A percentile compares a stretch with the other conserved stretches of the same genome.
Conservation (phyloP, 2,113 vertebrate genomes). For the Hippolais icterina region DNA sequence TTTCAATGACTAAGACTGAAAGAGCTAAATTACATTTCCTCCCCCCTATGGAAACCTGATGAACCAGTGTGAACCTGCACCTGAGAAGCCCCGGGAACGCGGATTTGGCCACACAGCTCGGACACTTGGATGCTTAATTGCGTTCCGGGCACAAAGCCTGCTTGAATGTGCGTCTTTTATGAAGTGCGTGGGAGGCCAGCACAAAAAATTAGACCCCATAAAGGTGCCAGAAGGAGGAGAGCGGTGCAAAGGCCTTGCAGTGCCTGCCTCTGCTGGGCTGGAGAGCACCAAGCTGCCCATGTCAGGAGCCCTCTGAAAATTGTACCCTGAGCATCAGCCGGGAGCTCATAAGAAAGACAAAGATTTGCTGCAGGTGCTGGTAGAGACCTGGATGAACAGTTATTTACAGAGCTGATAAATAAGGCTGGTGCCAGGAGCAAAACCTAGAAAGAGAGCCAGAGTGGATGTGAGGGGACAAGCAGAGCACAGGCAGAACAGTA, state of each 20-base stretch:
- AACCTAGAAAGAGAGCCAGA: neutral
- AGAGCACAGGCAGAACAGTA: neutral
- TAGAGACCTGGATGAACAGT: neutral
- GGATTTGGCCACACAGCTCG: slow-evolving; percentile 52
- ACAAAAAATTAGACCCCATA: slow-evolving; percentile 26
- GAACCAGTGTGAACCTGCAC: slow-evolving; percentile 61
- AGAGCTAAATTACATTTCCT: slow-evolving; percentile 61
- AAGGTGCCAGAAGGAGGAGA: slow-evolving; percentile 32
- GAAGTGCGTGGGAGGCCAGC: slow-evolving; percentile 20
- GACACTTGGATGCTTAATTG: slow-evolving; percentile 57
- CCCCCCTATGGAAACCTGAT: slow-evolving; percentile 35
- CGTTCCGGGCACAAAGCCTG: slow-evolving; percentile 32
- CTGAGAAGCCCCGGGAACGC: slow-evolving; percentile 6
- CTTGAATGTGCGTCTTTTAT: slow-evolving; percentile 23
- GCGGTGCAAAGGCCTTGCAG: neutral
- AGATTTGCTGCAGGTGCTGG: neutral
- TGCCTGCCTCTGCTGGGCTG: neutral
- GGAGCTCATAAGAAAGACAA: neutral
- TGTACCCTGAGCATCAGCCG: neutral
- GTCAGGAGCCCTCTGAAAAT: neutral
- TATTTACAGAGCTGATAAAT: neutral
- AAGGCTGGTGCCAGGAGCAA: neutral
- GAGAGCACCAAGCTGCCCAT: neutral
- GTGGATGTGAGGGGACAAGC: neutral
- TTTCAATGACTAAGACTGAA: slow-evolving; percentile 53